phyloP scores from a whole-genome alignment of 2,113 vertebrate species.

The Podarcis muralis region DNA sequence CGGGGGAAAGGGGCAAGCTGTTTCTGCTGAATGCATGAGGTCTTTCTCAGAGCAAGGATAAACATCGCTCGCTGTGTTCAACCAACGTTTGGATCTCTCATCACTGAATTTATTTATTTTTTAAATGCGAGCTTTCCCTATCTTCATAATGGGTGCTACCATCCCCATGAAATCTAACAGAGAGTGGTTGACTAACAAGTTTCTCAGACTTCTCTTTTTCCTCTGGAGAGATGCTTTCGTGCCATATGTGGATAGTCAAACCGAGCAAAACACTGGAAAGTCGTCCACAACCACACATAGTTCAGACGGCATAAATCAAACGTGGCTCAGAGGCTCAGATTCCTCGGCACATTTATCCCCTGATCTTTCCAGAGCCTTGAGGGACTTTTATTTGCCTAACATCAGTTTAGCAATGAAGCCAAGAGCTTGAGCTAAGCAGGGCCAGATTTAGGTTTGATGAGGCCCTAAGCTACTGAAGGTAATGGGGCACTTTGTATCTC shows the following conservation, averaged over 20 bases:
- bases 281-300: constrained; percentile 23
- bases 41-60: neutral
- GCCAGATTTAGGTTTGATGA: too few species aligned
- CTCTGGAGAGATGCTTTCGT: neutral
- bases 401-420: constrained; percentile 12
- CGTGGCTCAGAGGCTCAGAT: neutral
- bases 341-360: constrained; percentile 24
- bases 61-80: neutral
- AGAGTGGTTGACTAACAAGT: constrained; percentile 1
- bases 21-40: neutral
- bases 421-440: constrained; percentile 21
- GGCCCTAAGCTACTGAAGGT: too few species aligned
- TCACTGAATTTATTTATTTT: neutral
- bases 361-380: constrained; percentile 37
- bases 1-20: neutral
- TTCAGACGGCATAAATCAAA: constrained; percentile 22
- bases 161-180: neutral
- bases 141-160: neutral
- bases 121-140: neutral
- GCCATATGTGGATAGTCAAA: constrained; percentile 3
- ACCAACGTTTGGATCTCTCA: neutral
- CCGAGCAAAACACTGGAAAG: constrained; percentile 33
- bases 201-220: neutral
- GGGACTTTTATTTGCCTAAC: constrained; percentile 28
- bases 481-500: too few species aligned